phyloP scores from a whole-genome alignment of 2,113 vertebrate genomes.

The Aythya baeri region DNA sequence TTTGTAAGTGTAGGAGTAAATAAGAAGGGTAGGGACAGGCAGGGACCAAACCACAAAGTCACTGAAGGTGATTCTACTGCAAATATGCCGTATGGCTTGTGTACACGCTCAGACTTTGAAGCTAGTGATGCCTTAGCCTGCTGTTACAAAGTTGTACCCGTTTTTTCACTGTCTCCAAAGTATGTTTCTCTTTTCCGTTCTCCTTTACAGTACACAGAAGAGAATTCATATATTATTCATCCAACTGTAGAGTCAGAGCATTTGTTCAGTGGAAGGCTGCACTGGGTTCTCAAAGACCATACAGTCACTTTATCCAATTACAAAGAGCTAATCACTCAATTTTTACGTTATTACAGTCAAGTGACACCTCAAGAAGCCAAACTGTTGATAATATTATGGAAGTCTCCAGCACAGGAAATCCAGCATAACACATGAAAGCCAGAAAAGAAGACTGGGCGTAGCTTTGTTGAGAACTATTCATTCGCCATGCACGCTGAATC shows the following conservation, averaged over 20 bases:
- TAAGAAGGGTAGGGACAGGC: conserved; percentile 36
- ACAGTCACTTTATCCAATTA: background rate
- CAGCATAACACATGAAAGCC: background rate
- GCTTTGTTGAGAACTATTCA: background rate
- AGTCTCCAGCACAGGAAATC: background rate
- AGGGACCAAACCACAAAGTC: conserved; percentile 26
- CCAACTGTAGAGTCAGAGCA: background rate
- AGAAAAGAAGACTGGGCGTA: background rate
- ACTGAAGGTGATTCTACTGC: conserved; percentile 14
- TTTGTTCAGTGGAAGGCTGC: background rate
- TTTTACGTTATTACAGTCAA: background rate
- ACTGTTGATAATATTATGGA: background rate
- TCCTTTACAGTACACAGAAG: background rate
- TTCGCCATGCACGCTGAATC: background rate
- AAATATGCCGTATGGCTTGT: background rate
- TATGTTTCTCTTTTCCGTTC: background rate
- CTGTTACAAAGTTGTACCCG: background rate
- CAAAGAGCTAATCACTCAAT: background rate
- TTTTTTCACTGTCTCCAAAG: background rate
- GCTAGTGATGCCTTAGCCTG: background rate
- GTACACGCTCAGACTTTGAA: background rate
- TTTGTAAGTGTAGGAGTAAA: conserved; percentile 32
- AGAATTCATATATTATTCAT: background rate
- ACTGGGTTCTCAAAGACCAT: background rate
- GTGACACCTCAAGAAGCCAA: background rate